Percentiles rank a stretch among this genome's conserved stretches.
phyloP scores from a whole-genome alignment of 2,888 invertebrate species.

The Patella depressa region DNA sequence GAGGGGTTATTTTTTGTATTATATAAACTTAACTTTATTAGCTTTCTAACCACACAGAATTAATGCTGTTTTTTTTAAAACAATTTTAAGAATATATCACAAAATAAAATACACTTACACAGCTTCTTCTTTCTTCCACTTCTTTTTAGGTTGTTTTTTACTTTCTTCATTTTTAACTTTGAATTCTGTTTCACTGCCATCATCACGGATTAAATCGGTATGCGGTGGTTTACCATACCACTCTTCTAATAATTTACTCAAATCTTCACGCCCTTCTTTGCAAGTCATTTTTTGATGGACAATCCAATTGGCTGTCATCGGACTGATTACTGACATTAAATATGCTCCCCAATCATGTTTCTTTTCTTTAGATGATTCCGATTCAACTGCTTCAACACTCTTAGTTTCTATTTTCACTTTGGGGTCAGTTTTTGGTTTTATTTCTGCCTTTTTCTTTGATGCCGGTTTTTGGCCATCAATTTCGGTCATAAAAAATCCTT shows the following conservation, averaged over 20 bases:
- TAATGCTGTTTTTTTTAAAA: neutral
- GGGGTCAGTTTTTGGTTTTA: neutral
- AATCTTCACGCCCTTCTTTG: conserved; percentile 48
- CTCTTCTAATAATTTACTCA: conserved; percentile 49
- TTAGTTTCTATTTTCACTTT: conserved; percentile 9
- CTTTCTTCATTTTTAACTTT: conserved; percentile 34
- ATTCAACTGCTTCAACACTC: conserved; percentile 18
- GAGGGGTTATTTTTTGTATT: too few species aligned
- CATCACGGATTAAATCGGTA: conserved; percentile 61
- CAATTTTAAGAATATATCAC: conserved; percentile 28
- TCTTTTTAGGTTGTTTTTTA: conserved; percentile 43
- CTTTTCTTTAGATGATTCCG: conserved; percentile 15
- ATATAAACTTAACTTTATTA: neutral
- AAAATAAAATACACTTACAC: conserved; percentile 3
- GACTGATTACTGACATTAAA: conserved; percentile 65
- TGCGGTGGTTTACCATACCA: conserved; percentile 62
- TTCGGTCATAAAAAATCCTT: conserved; percentile 29
- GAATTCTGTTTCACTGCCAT: conserved; percentile 52
- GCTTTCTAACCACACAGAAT: neutral
- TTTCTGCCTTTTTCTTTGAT: neutral
- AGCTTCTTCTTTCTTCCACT: conserved; percentile 51
- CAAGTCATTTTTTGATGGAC: conserved; percentile 56
- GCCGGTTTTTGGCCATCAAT: neutral
- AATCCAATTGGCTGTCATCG: conserved; percentile 69
- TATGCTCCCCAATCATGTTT: conserved; percentile 67